phyloP scores from a whole-genome alignment of 35 echinoderm and acorn worm species.

The Apostichopus parvimensis region DNA sequence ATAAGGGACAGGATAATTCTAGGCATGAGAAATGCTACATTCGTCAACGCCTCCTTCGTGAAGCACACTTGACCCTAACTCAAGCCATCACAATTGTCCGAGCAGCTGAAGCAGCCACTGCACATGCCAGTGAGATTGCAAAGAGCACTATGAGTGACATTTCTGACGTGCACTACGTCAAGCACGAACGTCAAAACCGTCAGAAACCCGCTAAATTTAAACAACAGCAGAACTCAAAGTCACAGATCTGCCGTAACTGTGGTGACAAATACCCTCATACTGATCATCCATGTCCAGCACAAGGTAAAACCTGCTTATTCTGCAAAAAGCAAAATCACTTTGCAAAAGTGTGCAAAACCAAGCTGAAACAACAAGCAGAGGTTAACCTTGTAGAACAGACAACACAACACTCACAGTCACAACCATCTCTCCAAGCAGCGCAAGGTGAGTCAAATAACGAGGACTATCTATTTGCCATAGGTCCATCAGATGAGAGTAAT shows the following conservation, averaged over 20 bases:
- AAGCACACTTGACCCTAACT: too few species aligned
- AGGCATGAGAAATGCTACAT: neutral
- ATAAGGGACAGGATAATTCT: neutral
- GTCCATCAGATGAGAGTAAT: neutral
- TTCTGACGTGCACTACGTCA: neutral
- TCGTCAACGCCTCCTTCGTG: too few species aligned
- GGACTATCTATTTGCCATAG: neutral
- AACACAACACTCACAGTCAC: neutral
- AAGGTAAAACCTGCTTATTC: conserved; percentile 10
- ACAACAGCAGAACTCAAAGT: neutral
- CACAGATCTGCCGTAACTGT: conserved; percentile 1
- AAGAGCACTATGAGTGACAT: neutral
- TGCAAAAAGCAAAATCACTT: conserved; percentile 53
- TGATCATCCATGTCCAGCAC: conserved; percentile 41
- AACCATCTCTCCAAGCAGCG: neutral
- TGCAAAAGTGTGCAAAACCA: conserved; percentile 30
- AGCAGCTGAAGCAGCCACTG: neutral
- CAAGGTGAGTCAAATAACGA: neutral
- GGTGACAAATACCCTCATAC: conserved; percentile 28
- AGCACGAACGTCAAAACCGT: neutral
- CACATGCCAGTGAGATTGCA: neutral
- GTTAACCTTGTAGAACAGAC: neutral
- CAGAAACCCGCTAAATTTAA: neutral
- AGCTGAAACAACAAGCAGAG: neutral
- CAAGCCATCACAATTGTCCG: neutral